These are phyloP conservation scores for Pterobdella sp. DNA, from an alignment of 2,888 invertebrate species.

Conservation along the genomic window DNA sequence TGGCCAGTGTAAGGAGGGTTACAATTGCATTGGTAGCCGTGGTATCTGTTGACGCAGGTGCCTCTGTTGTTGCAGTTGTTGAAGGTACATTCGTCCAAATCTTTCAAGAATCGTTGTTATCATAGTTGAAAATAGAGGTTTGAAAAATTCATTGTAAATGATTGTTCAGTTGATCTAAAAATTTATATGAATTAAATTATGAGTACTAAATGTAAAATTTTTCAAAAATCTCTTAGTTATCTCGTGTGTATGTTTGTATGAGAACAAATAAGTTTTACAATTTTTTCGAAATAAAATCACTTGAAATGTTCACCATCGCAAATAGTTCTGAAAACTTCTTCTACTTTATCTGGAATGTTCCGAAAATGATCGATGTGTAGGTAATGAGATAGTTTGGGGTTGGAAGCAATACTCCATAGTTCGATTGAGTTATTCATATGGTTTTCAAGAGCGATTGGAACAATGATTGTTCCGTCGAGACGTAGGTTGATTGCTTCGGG, in stretches of 20 bases:
- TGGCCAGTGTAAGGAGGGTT: constrained; percentile 41
- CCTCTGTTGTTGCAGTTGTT: constrained; percentile 45
- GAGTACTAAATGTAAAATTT: no score
- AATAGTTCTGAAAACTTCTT: constrained; percentile 6
- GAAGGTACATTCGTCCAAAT: constrained; percentile 41
- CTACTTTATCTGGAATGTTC: constrained; percentile 4
- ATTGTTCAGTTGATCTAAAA: no score
- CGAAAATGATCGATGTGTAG: constrained; percentile 38
- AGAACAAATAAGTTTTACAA: no score
- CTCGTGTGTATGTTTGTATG: no score
- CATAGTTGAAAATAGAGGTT: not conserved
- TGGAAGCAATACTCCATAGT: constrained; percentile 44
- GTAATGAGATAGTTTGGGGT: constrained; percentile 43
- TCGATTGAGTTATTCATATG: constrained; percentile 38
- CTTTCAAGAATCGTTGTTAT: constrained; percentile 35
- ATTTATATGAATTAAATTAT: no score
- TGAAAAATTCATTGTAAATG: no score
- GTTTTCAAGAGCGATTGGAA: constrained; percentile 27
- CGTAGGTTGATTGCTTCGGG: constrained; percentile 41
- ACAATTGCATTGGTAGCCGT: constrained; percentile 43
- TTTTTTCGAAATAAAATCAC: no score
- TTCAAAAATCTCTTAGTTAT: no score
- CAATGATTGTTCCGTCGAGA: constrained; percentile 20
- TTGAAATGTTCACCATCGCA: constrained; percentile 30
- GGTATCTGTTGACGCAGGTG: constrained; percentile 40